phyloP scores from a whole-genome alignment of 2,797 vertebrate genomes.

The Choloepus didactylus region DNA sequence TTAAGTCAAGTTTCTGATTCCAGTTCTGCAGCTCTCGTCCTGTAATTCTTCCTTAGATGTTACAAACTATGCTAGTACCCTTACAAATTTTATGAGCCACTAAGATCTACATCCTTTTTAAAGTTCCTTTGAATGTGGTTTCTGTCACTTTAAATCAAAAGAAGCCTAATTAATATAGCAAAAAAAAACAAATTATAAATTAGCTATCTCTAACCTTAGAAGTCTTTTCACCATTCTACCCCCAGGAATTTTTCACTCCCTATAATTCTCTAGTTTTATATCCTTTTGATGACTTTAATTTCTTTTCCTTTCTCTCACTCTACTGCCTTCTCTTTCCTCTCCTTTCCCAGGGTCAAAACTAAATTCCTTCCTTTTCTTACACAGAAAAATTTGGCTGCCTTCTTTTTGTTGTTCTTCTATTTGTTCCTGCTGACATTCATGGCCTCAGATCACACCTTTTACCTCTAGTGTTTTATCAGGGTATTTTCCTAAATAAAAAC shows the following conservation, averaged over 20 bases:
- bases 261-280: not conserved
- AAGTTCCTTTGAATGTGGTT: not conserved
- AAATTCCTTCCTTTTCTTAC: constrained; percentile 28
- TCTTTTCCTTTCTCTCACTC: not conserved
- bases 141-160: constrained; percentile 21
- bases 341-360: not conserved
- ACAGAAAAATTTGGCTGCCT: not conserved
- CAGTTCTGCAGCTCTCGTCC: not conserved
- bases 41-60: not conserved
- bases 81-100: constrained; percentile 15
- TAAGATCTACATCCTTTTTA: not conserved
- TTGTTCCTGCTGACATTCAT: not conserved
- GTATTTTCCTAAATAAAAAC: constrained; percentile 24
- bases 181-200: not conserved
- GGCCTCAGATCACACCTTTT: not conserved
- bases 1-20: not conserved
- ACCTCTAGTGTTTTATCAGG: not conserved
- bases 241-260: not conserved
- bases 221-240: not conserved
- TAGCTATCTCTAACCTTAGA: not conserved
- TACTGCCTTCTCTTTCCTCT: not conserved
- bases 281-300: not conserved
- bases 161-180: not conserved
- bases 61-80: not conserved
- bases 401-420: no score